Conservation (phyloP, 2,797 vertebrate species). For the Emys orbicularis region DNA sequence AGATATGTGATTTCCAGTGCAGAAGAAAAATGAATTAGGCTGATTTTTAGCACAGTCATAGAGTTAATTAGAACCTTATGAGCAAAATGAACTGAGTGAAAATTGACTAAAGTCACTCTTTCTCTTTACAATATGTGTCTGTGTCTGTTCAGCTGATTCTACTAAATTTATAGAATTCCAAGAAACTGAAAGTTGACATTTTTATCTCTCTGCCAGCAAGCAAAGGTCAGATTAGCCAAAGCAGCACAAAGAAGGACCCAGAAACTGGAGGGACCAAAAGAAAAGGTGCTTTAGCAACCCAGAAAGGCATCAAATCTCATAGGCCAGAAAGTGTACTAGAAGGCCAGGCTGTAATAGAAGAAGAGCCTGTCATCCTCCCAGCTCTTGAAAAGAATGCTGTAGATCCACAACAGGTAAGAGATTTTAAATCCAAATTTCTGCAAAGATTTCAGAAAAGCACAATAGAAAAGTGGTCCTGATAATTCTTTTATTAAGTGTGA, state of each 20-base stretch:
- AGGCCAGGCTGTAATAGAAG: not conserved
- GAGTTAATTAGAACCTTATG: not conserved
- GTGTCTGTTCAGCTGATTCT: not conserved
- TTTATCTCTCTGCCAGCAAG: constrained; percentile 71
- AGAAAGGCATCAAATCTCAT: constrained; percentile 66
- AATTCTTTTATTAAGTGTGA: not conserved
- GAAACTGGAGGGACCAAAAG: constrained; percentile 65
- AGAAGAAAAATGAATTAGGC: not conserved
- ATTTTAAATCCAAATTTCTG: not conserved
- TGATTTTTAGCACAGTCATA: not conserved
- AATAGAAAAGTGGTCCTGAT: not conserved
- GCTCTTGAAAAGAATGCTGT: constrained; percentile 33
- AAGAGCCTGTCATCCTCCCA: constrained; percentile 30
- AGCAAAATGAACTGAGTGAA: not conserved
- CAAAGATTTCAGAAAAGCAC: not conserved
- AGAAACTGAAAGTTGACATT: not conserved
- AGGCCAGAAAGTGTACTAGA: not conserved
- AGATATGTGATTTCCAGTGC: not conserved
- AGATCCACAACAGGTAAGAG: constrained; percentile 72
- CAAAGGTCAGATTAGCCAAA: constrained; percentile 48
- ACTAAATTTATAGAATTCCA: not conserved
- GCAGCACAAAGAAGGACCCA: constrained; percentile 63
- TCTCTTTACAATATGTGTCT: not conserved
- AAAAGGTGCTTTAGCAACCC: constrained; percentile 16
- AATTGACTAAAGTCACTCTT: not conserved